These are phyloP conservation scores for Dendronephthya gigantea DNA, from an alignment of 64 coral and sea anemone species.

Conservation along the genomic window DNA sequence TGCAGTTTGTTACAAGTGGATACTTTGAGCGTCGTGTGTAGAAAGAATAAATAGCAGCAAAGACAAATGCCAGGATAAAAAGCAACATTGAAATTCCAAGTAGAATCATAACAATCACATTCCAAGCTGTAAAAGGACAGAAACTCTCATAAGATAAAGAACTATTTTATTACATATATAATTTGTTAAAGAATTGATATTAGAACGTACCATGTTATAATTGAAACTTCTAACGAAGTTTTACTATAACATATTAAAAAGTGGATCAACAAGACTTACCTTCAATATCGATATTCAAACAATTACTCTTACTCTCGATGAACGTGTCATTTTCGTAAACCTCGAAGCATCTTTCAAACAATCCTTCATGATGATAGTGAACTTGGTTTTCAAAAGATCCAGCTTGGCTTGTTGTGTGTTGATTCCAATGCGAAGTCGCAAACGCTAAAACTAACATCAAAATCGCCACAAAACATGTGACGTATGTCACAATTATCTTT, in stretches of 20 bases:
- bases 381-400: slow-evolving; percentile 34
- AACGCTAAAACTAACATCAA: slow-evolving; percentile 49
- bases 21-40: slow-evolving; percentile 10
- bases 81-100: slow-evolving; percentile 8
- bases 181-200: no score
- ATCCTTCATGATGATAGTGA: slow-evolving; percentile 47
- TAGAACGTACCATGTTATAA: no score
- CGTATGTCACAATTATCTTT: slow-evolving; percentile 53
- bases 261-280: background rate
- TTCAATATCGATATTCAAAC: slow-evolving; percentile 21
- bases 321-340: slow-evolving; percentile 26
- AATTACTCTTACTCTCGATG: slow-evolving; percentile 24
- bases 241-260: no score
- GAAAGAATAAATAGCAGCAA: slow-evolving; percentile 16
- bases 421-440: slow-evolving; percentile 48
- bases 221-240: no score
- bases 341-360: slow-evolving; percentile 49
- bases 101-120: slow-evolving; percentile 16
- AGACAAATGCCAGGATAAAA: background rate
- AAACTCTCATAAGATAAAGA: background rate
- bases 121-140: background rate
- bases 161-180: no score
- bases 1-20: slow-evolving; percentile 5
- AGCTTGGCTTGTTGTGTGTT: slow-evolving; percentile 22
- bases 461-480: slow-evolving; percentile 40